phyloP scores from a whole-genome alignment of 1,140 invertebrate genomes.

The Dinoponera quadriceps region DNA sequence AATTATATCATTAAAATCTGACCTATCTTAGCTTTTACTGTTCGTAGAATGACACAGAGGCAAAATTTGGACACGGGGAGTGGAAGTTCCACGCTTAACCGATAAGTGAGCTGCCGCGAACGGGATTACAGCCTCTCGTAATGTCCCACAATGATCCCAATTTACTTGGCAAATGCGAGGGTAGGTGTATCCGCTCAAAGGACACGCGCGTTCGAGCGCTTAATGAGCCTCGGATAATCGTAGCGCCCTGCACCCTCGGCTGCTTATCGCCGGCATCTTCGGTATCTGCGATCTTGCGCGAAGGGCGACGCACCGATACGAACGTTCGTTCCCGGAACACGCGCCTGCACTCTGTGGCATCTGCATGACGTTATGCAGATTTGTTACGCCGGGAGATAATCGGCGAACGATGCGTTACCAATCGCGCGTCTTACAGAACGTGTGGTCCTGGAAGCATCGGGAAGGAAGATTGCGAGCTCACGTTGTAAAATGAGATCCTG shows the following conservation, averaged over 20 bases:
- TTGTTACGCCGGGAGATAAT: conserved; percentile 49
- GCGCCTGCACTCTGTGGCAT: not conserved
- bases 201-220: conserved; percentile 52
- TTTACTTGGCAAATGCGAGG: conserved; percentile 42
- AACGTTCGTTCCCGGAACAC: not conserved
- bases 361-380: conserved; percentile 56
- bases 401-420: conserved; percentile 47
- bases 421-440: conserved; percentile 23
- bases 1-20: too few species aligned
- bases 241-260: conserved; percentile 23
- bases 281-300: conserved; percentile 53
- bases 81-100: too few species aligned
- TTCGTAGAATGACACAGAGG: too few species aligned
- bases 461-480: not conserved
- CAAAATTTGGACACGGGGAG: too few species aligned
- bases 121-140: conserved; percentile 16
- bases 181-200: conserved; percentile 16
- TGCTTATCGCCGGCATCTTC: conserved; percentile 45
- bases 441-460: not conserved
- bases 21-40: too few species aligned
- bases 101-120: conserved; percentile 10
- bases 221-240: conserved; percentile 62
- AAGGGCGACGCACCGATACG: conserved; percentile 34
- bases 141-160: conserved; percentile 44
- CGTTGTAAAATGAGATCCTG: not conserved